Percentiles rank a stretch among this genome's conserved stretches.
Conservation (phyloP, 2,113 vertebrate species). For the Chaenocephalus aceratus region DNA sequence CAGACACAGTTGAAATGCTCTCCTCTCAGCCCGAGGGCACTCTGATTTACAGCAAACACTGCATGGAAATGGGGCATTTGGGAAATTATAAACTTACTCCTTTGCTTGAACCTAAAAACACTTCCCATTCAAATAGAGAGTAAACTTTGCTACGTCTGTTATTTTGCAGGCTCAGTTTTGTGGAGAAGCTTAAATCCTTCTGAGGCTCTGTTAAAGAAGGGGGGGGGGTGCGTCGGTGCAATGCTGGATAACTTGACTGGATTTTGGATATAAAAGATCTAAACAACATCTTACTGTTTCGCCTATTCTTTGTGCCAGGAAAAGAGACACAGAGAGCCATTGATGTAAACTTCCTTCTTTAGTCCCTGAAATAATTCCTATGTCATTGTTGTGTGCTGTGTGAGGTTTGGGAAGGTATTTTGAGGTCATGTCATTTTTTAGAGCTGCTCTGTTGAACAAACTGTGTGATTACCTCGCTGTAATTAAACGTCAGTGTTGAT, state of each 20-base stretch:
- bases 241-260: conserved; percentile 54
- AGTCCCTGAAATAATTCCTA: conserved; percentile 24
- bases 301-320: conserved; percentile 46
- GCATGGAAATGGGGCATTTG: conserved; percentile 47
- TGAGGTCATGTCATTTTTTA: conserved; percentile 50
- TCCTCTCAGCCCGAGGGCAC: conserved; percentile 66
- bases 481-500: conserved; percentile 58
- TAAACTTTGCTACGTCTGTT: conserved; percentile 51
- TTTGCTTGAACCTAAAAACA: conserved; percentile 61
- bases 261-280: conserved; percentile 61
- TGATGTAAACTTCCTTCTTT: conserved; percentile 60
- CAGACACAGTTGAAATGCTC: conserved; percentile 58
- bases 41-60: conserved; percentile 64
- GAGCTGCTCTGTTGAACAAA: conserved; percentile 34
- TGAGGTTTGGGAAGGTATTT: conserved; percentile 45
- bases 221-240: background rate
- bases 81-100: conserved; percentile 62
- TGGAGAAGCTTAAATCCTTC: conserved; percentile 54
- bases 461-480: conserved; percentile 49
- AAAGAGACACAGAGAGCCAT: conserved; percentile 26
- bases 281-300: conserved; percentile 58
- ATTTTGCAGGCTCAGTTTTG: conserved; percentile 44
- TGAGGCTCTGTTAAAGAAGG: conserved; percentile 39
- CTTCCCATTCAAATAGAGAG: conserved; percentile 57
- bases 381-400: conserved; percentile 35